Evolutionary conservation across 2,113 vertebrate genomes (phyloP).

Genomic region (Plectropomus leopardus): DNA sequence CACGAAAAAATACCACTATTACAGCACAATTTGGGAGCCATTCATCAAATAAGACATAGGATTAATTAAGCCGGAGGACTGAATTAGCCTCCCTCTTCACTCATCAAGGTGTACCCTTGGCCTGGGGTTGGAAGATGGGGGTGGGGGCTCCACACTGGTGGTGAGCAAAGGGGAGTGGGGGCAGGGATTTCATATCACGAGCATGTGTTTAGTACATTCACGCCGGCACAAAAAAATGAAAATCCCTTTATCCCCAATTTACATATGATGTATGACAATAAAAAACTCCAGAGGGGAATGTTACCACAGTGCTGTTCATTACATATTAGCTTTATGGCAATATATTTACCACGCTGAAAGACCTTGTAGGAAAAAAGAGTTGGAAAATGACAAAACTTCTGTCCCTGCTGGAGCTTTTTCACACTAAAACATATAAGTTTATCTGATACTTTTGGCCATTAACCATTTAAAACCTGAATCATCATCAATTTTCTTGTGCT

Average conservation of each 20-base stretch:
- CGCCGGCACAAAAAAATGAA: constrained; percentile 53
- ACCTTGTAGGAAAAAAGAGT: constrained; percentile 25
- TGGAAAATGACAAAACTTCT: constrained; percentile 21
- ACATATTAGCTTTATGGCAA: constrained; percentile 73
- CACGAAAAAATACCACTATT: constrained; percentile 75
- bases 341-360: constrained; percentile 33
- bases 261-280: constrained; percentile 70
- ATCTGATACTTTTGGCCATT: too few species aligned
- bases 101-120: constrained; percentile 85
- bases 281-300: constrained; percentile 60
- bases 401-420: constrained; percentile 1
- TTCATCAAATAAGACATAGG: constrained; percentile 88
- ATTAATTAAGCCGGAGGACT: constrained; percentile 86
- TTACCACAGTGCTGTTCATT: constrained; percentile 54
- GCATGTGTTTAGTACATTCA: constrained; percentile 58
- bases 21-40: constrained; percentile 85
- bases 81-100: constrained; percentile 82
- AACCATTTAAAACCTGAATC: too few species aligned
- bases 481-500: too few species aligned
- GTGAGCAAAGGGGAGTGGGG: constrained; percentile 5
- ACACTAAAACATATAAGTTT: constrained; percentile 7
- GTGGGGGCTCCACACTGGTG: constrained; percentile 51
- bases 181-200: constrained; percentile 40
- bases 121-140: constrained; percentile 66
- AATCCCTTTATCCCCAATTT: constrained; percentile 66